Evolutionary conservation across 2,797 vertebrate genomes (phyloP), one percentile per base, ranked within the genome.

Genomic region (Gymnothorax reevesii): DNA sequence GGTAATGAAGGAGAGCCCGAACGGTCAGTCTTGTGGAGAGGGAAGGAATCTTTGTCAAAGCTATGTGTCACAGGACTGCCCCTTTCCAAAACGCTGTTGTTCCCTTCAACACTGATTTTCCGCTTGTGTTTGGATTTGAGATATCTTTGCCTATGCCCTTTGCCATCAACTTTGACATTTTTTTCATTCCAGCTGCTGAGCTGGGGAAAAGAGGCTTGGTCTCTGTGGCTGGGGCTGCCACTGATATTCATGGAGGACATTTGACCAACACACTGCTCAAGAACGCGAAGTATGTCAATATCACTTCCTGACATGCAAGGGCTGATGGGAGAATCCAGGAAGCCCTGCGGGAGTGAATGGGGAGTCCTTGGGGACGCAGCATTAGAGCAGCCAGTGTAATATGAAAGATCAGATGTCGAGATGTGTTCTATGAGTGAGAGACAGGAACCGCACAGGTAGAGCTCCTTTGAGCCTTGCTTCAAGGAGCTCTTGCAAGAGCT

Each of bases 241-340:
- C 86, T 90, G 79, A 96, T 92, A 77, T 95, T 93, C 88, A 97
- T 52, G 4, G 95, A 95, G 87, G 95, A 94, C 84, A 96, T 89
- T n/a, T 93, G 93, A 42, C 93, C 91, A 52, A 94, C 92, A 71
- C 95, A 96, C 77, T 49, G 92, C 83, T 94, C 93, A 55, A 97
- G 83, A 66, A 94, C 84, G n/a, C 95, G 91, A 42, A 93, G 92
- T 69, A 94, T 88, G 83, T 93, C 92, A 4, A 90, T 85, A 73
- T 93, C 91, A 86, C 88, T 93, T 52, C 91, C 91, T 1, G 42
- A 87, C 25, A 89, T 77, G 3, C 87, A 90, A 83, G 94, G 92
- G 86, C 88, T 94, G 49, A 89, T 27, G 42, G 91, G 92, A 59
- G 90, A 92, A 86, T 88, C 92, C 49, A 93, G 87, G 79, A 5